Conservation (phyloP, 2,797 vertebrate species). For the Gallinago nigripennis region DNA sequence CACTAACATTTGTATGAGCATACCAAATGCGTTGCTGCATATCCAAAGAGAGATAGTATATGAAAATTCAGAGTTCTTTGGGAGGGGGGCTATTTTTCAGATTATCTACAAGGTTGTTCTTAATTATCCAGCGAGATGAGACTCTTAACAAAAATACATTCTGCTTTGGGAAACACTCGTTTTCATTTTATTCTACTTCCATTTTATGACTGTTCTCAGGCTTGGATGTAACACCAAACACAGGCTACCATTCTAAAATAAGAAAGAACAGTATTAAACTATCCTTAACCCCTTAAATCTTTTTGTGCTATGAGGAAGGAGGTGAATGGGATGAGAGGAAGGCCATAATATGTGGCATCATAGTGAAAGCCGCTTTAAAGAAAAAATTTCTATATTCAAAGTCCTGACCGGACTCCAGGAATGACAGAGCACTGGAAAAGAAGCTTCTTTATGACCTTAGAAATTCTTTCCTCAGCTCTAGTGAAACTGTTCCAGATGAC, state of each 20-base stretch:
- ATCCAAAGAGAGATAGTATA: background rate
- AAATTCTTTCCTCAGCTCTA: background rate
- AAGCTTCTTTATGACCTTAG: background rate
- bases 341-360: background rate
- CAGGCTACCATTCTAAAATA: background rate
- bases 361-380: background rate
- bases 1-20: background rate
- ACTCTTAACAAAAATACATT: background rate
- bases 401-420: background rate
- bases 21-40: background rate
- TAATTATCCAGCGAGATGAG: background rate
- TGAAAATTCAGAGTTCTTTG: background rate
- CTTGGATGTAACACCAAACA: background rate
- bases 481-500: background rate
- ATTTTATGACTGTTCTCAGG: background rate
- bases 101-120: background rate
- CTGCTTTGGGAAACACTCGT: background rate
- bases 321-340: background rate
- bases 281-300: background rate
- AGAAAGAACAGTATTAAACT: background rate
- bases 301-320: background rate
- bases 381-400: background rate
- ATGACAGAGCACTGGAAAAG: background rate
- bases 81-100: background rate
- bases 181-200: background rate